Base-by-base conservation (phyloP, 2,113 vertebrate species). In the Clarias macrocephalus region DNA sequence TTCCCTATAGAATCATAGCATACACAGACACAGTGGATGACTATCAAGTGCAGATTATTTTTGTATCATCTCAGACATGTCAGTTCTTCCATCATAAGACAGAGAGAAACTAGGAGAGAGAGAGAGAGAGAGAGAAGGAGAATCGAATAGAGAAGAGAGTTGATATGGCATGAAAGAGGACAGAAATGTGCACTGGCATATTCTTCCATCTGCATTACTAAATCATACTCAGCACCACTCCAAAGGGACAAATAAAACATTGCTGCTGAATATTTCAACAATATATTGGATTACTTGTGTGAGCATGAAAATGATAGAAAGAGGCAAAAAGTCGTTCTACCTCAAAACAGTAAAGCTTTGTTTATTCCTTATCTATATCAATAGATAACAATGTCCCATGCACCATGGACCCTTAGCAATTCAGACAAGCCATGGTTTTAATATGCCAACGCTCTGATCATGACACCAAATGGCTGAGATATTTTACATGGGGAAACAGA, bases 121-220 rank as follows among this genome's bases (percentile, higher is more conserved):
- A 81, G 21, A 63, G 63, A 60, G 68, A 85, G 85, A 87, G 82
- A 84, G 30, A 75, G 84, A 87, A 92, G 93, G 66, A 76, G 48
- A 68, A 52, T 66, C 72, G 15, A 52, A 86, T 48, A 87, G 93
- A 93, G 15, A 52, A 86, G 62, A 87, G 93, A 93, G 85, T 59
- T 80, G 65, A 86, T 25, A 86, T 62, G 77, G 85, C 63, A 65
- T 28, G 30, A 80, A 62, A 86, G 85, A 89, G 66, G 85, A 87
- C 76, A 82, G 85, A 86, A 92, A 94, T 90, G 88, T 89, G 92
- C 92, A 91, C 90, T 89, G 94, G 94, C 94, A 95, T 93, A 93
- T 94, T 94, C 88, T 93, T 93, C 91, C 92, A 90, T 91, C 92
- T 95, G 91, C 94, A 95, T 95, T 94, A 95, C 95, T 95, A 92